phyloP scores from a whole-genome alignment of 30 jellyfish, hydroid and myxozoan genomes.

The Aurelia sp. region DNA sequence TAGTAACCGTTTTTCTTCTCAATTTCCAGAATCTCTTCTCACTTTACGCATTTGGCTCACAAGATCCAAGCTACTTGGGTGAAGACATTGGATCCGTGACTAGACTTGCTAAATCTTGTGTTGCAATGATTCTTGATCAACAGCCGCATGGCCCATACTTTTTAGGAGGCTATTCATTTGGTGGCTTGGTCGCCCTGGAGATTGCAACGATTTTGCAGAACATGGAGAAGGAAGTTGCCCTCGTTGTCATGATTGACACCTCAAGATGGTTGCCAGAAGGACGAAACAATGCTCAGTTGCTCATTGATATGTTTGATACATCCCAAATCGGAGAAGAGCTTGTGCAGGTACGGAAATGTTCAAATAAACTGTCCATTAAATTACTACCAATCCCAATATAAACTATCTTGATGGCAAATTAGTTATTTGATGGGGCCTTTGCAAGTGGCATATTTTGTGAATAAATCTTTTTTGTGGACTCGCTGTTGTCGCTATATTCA shows the following conservation, averaged over 20 bases:
- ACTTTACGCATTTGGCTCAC: conserved; percentile 64
- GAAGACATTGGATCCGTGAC: conserved; percentile 61
- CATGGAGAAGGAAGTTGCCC: conserved; percentile 59
- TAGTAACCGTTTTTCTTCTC: too few relatives aligned
- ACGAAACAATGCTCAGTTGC: conserved; percentile 63
- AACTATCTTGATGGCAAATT: too few relatives aligned
- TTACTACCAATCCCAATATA: not conserved
- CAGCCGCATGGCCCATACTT: conserved; percentile 78
- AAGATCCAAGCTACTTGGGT: conserved; percentile 61
- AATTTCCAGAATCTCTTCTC: conserved; percentile 55
- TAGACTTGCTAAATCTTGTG: conserved; percentile 64
- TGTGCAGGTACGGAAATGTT: conserved; percentile 30
- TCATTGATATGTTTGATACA: conserved; percentile 54
- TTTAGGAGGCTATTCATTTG: conserved; percentile 77
- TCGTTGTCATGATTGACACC: conserved; percentile 77
- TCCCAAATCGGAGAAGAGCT: conserved; percentile 32
- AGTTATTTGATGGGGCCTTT: too few relatives aligned
- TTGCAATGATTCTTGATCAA: conserved; percentile 18
- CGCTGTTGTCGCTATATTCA: too few relatives aligned
- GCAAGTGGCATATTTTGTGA: too few relatives aligned
- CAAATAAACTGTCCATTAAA: not conserved
- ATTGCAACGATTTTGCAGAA: conserved; percentile 65
- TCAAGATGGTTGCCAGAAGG: conserved; percentile 74
- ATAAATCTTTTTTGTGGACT: too few relatives aligned
- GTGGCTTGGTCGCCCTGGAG: conserved; percentile 70